phyloP scores from a whole-genome alignment of 2,797 vertebrate species.

The Gymnoscopelus microlampas region DNA sequence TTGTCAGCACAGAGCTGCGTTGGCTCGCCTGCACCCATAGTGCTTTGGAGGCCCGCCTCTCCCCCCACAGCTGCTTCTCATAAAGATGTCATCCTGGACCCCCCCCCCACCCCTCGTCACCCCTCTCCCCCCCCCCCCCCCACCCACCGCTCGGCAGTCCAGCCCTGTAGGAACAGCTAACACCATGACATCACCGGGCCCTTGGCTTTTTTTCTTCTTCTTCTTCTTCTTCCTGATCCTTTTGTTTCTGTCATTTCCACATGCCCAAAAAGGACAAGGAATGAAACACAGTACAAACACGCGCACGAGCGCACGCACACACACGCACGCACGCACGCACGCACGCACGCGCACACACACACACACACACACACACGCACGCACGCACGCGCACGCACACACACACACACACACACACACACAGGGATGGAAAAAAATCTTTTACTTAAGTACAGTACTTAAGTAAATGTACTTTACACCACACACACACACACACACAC shows the following conservation, averaged over 20 bases:
- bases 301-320: too few species aligned
- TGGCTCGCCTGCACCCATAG: slow-evolving; percentile 34
- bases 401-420: too few species aligned
- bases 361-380: too few species aligned
- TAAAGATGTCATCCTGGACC: slow-evolving; percentile 70
- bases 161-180: slow-evolving; percentile 68
- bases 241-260: slow-evolving; percentile 60
- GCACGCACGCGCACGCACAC: too few species aligned
- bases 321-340: too few species aligned
- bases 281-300: too few species aligned
- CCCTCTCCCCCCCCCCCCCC: slow-evolving; percentile 31
- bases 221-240: slow-evolving; percentile 49
- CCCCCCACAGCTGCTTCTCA: slow-evolving; percentile 83
- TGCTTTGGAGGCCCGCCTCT: slow-evolving; percentile 50
- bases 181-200: slow-evolving; percentile 77
- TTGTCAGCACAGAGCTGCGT: slow-evolving; percentile 46
- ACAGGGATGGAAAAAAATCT: too few species aligned
- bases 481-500: too few species aligned
- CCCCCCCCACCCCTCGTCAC: slow-evolving; percentile 45
- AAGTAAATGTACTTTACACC: too few species aligned
- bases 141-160: slow-evolving; percentile 56
- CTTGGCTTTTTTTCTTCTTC: slow-evolving; percentile 22
- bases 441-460: too few species aligned
- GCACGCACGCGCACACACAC: too few species aligned
- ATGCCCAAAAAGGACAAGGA: slow-evolving; percentile 70